phyloP scores from a whole-genome alignment of 1,140 invertebrate genomes.

The Lamellibrachia luymesi region DNA sequence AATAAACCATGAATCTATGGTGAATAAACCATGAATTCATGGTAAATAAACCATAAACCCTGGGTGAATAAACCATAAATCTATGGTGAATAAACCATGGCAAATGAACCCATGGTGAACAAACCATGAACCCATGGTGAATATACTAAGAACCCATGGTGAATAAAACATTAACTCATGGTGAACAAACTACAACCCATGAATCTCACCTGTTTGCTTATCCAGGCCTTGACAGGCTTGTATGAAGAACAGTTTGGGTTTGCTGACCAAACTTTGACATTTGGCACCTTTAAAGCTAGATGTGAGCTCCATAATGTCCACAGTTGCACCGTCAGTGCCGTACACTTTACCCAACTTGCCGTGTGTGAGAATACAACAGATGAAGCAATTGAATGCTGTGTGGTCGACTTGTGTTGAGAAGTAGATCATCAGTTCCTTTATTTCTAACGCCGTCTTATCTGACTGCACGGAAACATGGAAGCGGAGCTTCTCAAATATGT shows the following conservation, averaged over 20 bases:
- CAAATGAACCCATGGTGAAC: too few species aligned
- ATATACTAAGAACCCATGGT: background rate
- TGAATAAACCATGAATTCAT: background rate
- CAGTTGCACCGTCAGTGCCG: slow-evolving; percentile 40
- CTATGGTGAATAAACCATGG: background rate
- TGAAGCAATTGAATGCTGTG: slow-evolving; percentile 40
- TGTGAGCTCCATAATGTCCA: slow-evolving; percentile 43
- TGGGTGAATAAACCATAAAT: too few species aligned
- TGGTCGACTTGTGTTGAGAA: slow-evolving; percentile 27
- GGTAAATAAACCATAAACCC: background rate
- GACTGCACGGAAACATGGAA: background rate
- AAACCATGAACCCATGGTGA: background rate
- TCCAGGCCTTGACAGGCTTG: slow-evolving; percentile 54
- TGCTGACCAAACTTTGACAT: slow-evolving; percentile 42
- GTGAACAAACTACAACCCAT: too few species aligned
- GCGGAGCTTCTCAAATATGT: background rate
- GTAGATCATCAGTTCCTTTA: background rate
- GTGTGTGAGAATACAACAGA: slow-evolving; percentile 47
- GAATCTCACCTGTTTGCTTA: slow-evolving; percentile 23
- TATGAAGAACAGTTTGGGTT: slow-evolving; percentile 56
- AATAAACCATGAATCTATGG: background rate
- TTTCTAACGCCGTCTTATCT: background rate
- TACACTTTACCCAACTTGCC: slow-evolving; percentile 43
- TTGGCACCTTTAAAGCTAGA: slow-evolving; percentile 38
- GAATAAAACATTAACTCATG: too few species aligned